Evolutionary conservation across 2,888 invertebrate species (phyloP).

Genomic region (Crossocerus cetratus): DNA sequence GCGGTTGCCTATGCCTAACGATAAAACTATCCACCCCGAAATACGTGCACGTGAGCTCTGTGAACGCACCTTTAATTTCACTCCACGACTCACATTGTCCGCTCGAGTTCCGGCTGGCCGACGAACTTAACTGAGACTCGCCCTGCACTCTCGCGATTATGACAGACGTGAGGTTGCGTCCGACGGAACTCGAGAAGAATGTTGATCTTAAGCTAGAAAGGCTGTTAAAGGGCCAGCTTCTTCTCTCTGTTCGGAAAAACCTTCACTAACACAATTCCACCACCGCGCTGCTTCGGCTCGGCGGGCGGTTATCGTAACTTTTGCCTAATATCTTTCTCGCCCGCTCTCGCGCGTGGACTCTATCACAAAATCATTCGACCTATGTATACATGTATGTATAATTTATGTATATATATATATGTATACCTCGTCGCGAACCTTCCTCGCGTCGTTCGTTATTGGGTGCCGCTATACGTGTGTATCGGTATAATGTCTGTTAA

Average conservation of each 20-base stretch:
- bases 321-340: background rate
- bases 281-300: too few species aligned
- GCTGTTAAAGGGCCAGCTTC: too few species aligned
- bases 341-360: slow-evolving; percentile 21
- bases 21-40: slow-evolving; percentile 38
- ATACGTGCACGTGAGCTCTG: slow-evolving; percentile 16
- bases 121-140: too few species aligned
- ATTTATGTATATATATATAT: slow-evolving; percentile 46
- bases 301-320: background rate
- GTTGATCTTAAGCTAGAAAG: too few species aligned
- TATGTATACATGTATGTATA: background rate
- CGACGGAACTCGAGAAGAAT: too few species aligned
- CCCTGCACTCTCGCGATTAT: too few species aligned
- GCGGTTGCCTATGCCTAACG: slow-evolving; percentile 31
- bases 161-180: too few species aligned
- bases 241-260: too few species aligned
- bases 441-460: slow-evolving; percentile 6
- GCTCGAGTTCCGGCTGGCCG: background rate
- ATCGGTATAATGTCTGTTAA: slow-evolving; percentile 16
- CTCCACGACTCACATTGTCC: background rate
- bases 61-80: slow-evolving; percentile 20
- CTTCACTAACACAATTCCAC: too few species aligned
- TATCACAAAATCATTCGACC: slow-evolving; percentile 50
- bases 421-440: slow-evolving; percentile 35
- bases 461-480: background rate